Percentiles rank a stretch among this genome's conserved stretches.
Evolutionary conservation across 2,113 vertebrate genomes (phyloP).

Genomic region (Tapirus terrestris): DNA sequence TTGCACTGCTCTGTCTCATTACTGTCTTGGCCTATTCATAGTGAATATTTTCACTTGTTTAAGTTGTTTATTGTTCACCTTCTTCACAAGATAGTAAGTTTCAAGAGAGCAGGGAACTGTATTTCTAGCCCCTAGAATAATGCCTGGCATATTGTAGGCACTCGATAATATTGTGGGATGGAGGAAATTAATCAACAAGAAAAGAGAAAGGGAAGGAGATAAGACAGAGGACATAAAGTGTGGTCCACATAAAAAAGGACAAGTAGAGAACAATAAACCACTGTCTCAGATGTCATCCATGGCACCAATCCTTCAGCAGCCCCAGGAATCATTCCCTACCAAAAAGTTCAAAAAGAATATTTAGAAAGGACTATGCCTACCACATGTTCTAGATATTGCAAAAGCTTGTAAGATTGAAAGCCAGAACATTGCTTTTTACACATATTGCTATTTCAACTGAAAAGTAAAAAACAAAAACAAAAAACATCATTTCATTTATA

Average conservation of each 20-base stretch:
- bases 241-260: not conserved
- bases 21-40: no score
- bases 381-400: not conserved
- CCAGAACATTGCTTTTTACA: not conserved
- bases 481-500: not conserved
- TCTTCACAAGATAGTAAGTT: not conserved
- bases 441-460: not conserved
- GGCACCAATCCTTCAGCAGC: not conserved
- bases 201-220: not conserved
- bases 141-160: not conserved
- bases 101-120: not conserved
- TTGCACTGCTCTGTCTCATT: not conserved
- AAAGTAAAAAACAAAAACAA: slow-evolving; percentile 24
- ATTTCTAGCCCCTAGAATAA: not conserved
- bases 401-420: not conserved
- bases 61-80: not conserved
- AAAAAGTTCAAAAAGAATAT: slow-evolving; percentile 10
- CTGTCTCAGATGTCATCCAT: not conserved
- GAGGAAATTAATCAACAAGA: not conserved
- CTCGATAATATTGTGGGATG: not conserved
- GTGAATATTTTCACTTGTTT: not conserved
- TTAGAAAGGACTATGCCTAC: not conserved
- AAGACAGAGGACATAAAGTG: not conserved
- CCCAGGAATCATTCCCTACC: not conserved
- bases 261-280: not conserved